Base-by-base conservation (phyloP, 2,113 vertebrate genomes). In the Paramormyrops kingsleyae region DNA sequence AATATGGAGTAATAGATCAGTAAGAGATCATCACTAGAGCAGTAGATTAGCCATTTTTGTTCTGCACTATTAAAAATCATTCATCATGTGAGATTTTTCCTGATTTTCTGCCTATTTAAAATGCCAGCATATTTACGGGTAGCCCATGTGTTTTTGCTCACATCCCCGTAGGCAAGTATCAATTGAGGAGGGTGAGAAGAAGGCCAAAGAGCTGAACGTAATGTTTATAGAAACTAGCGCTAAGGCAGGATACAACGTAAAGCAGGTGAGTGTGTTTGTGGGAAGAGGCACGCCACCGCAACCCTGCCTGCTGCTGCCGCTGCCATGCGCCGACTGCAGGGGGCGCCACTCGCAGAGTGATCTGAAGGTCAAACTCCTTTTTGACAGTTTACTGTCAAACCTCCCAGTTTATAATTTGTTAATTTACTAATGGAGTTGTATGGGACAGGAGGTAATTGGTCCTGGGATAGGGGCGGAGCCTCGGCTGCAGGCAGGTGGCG, bases 161-260 rank as follows among this genome's bases (percentile, higher is more conserved):
- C 59, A 66, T 21, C 96, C 93, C 93, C 91, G 87, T 95, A 99
- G 99, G 95, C 99, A 99, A 97, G 98, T 99, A 93, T 97, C 99
- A 94, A 99, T 99, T 92, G 99, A 99, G 93, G 99, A 99, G 95
- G 99, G 99, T 90, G 99, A 99, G 92, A 97, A 97, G 95, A 99
- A 99, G 97, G 99, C 99, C 97, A 99, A 99, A 99, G 99, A 99
- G 96, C 97, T 99, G 95, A 99, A 98, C 96, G 98, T 99, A 95
- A 99, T 99, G 98, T 99, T 99, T 97, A 99, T 99, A 93, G 99
- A 99, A 97, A 99, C 99, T 94, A 99, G 99, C 93, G 99, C 99
- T 91, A 99, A 99, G 96, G 98, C 99, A 21, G 99, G 99, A 93
- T 99, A 99, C 96, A 99, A 99, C 42, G 98, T 99, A 88, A 99